phyloP scores from a whole-genome alignment of 1,140 invertebrate genomes.

The Fopius arisanus region DNA sequence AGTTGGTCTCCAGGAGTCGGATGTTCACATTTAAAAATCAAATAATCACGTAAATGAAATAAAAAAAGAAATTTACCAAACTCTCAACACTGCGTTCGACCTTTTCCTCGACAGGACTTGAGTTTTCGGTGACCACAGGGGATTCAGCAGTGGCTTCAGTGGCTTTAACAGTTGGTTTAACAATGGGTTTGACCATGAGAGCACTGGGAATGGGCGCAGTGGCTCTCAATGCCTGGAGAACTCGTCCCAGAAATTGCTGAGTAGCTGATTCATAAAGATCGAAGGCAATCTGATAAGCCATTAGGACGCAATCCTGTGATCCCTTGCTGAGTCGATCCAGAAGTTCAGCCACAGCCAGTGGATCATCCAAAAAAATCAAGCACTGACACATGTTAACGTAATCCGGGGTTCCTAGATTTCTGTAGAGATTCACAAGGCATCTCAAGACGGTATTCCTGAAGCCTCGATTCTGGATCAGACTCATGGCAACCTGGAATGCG shows the following conservation, averaged over 20 bases:
- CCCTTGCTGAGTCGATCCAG: constrained; percentile 87
- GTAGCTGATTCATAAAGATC: constrained; percentile 99
- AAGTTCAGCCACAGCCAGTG: constrained; percentile 88
- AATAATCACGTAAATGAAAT: too few relatives aligned
- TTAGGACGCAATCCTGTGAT: constrained; percentile 77
- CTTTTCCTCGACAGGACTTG: constrained; percentile 64
- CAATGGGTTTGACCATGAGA: constrained; percentile 71
- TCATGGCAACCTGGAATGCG: constrained; percentile 95
- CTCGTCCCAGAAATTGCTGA: constrained; percentile 93
- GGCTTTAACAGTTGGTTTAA: constrained; percentile 69
- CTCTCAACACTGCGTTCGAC: constrained; percentile 60
- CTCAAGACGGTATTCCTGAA: constrained; percentile 90
- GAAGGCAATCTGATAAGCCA: constrained; percentile 99
- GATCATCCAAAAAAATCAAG: constrained; percentile 95
- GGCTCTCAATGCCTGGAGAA: constrained; percentile 82
- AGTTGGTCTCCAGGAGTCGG: too few relatives aligned
- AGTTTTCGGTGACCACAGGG: constrained; percentile 51
- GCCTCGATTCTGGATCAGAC: constrained; percentile 89
- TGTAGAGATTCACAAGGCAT: constrained; percentile 89
- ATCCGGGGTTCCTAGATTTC: constrained; percentile 85
- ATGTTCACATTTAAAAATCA: too few relatives aligned
- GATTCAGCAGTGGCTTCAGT: constrained; percentile 40
- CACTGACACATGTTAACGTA: constrained; percentile 98
- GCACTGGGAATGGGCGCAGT: constrained; percentile 86
- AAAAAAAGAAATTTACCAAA: constrained; percentile 52